Evolutionary conservation across 1,140 invertebrate species (phyloP).

Genomic region (Atta colombica): DNA sequence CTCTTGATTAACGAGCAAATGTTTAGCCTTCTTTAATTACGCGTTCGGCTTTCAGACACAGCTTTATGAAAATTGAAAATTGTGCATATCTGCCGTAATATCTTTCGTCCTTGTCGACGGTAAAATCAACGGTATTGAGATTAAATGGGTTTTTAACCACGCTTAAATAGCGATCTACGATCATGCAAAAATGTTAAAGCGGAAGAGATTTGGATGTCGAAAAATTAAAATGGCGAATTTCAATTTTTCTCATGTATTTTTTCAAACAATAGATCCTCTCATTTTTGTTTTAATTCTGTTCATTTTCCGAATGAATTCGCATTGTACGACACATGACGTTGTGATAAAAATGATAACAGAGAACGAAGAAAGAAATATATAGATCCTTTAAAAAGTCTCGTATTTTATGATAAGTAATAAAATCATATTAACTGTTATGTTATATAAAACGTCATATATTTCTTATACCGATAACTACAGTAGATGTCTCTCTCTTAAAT

Average conservation of each 20-base stretch:
- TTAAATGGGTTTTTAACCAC: slow-evolving; percentile 37
- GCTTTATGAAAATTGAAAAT: slow-evolving; percentile 45
- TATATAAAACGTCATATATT: background rate
- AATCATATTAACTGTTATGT: background rate
- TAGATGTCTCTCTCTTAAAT: background rate
- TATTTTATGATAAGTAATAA: slow-evolving; percentile 31
- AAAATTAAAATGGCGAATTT: slow-evolving; percentile 29
- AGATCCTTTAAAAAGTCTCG: background rate
- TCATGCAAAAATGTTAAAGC: background rate
- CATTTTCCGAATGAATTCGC: slow-evolving; percentile 24
- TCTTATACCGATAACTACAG: background rate
- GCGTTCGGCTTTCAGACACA: background rate
- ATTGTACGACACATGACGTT: background rate
- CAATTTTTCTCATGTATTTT: background rate
- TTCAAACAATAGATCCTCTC: background rate
- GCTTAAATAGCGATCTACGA: slow-evolving; percentile 25
- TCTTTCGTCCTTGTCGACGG: background rate
- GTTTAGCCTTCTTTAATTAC: slow-evolving; percentile 25
- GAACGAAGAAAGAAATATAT: background rate
- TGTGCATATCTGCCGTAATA: background rate
- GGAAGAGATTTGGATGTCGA: background rate
- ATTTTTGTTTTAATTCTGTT: slow-evolving; percentile 43
- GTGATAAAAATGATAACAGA: slow-evolving; percentile 3
- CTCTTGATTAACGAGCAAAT: slow-evolving; percentile 34
- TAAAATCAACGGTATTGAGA: background rate